Percentiles rank a stretch among this genome's conserved stretches.
Conservation (phyloP, 2,113 vertebrate genomes). For the Corythoichthys haematopterus region DNA sequence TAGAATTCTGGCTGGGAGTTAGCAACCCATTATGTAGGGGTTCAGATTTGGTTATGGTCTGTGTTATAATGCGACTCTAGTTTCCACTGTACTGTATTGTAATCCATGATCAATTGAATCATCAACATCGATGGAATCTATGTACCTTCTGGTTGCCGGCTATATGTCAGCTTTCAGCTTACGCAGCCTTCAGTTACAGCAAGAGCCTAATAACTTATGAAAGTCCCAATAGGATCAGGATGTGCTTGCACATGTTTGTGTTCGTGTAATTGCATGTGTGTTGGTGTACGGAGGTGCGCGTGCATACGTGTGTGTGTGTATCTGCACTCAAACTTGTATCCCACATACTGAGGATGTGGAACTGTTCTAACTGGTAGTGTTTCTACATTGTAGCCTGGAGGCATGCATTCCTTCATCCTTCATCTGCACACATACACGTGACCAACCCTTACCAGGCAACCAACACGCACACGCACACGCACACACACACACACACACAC, state of each 20-base stretch:
- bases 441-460: not conserved
- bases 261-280: constrained; percentile 19
- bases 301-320: constrained; percentile 3
- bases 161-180: constrained; percentile 23
- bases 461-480: not conserved
- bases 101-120: not conserved
- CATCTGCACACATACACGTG: not conserved
- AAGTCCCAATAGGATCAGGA: constrained; percentile 19
- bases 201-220: not conserved
- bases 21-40: too few species aligned
- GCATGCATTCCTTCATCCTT: constrained; percentile 39
- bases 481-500: constrained; percentile 17
- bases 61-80: not conserved
- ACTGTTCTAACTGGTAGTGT: constrained; percentile 34
- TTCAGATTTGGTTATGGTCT: too few species aligned
- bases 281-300: too few species aligned
- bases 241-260: constrained; percentile 9
- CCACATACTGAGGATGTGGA: constrained; percentile 32
- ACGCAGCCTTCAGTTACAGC: not conserved
- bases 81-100: not conserved
- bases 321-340: constrained; percentile 10
- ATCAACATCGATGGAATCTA: not conserved
- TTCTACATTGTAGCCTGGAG: constrained; percentile 42
- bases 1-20: too few species aligned
- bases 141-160: not conserved